Conservation (phyloP, 2,888 invertebrate species). For the Sarcophaga caerulescens region DNA sequence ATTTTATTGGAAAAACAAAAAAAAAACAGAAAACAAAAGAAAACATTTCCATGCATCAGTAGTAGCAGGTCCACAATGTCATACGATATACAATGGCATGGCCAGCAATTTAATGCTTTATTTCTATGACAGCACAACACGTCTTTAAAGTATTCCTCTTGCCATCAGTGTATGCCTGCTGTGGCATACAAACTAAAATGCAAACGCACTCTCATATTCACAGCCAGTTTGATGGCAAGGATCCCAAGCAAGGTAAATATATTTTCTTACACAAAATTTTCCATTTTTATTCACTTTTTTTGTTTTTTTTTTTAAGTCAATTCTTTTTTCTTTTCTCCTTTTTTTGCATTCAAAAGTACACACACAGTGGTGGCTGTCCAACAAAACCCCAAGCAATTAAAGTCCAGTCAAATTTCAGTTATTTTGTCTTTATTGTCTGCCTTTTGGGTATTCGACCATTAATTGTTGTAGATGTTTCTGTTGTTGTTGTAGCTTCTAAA, state of each 20-base stretch:
- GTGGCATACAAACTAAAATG: neutral
- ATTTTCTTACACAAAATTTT: constrained; percentile 12
- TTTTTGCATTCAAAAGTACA: neutral
- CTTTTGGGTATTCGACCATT: constrained; percentile 52
- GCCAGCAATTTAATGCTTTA: constrained; percentile 19
- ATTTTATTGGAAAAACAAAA: neutral
- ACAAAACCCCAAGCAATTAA: constrained; percentile 68
- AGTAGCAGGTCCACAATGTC: neutral
- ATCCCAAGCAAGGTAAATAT: constrained; percentile 25
- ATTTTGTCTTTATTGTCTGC: constrained; percentile 65
- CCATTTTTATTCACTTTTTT: neutral
- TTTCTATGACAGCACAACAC: constrained; percentile 9
- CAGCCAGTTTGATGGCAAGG: neutral
- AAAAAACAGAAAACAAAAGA: too few species aligned
- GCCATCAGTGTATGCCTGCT: neutral
- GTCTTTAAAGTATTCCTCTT: neutral
- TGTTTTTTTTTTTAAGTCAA: constrained; percentile 1
- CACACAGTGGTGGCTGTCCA: constrained; percentile 50
- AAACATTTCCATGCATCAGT: neutral
- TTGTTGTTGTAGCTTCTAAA: neutral
- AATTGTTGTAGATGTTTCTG: constrained; percentile 20
- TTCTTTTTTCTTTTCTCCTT: neutral
- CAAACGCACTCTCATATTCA: neutral
- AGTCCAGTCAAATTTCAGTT: constrained; percentile 68
- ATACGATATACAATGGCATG: constrained; percentile 2